Conservation (phyloP, 2,888 invertebrate species). For the Drosophila antonietae region DNA sequence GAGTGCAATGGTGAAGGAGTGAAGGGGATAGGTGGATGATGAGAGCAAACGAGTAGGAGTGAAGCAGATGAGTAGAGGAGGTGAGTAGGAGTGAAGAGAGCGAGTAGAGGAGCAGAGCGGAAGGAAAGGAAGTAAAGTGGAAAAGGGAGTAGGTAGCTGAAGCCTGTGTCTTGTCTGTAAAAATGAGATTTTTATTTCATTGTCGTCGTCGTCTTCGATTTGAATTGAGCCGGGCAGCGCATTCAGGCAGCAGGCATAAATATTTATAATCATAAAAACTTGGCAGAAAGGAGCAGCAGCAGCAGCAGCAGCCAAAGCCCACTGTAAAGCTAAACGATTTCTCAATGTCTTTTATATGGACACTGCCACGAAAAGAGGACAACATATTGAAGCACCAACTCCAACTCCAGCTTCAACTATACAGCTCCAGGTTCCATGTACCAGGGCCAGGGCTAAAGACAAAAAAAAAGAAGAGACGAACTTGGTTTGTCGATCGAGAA, state of each 20-base stretch:
- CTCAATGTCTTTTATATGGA: constrained; percentile 80
- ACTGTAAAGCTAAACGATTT: constrained; percentile 79
- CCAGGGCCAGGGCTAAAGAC: constrained; percentile 22
- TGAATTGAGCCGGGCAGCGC: constrained; percentile 54
- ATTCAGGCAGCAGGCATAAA: constrained; percentile 65
- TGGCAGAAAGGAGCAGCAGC: constrained; percentile 58
- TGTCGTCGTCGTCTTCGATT: constrained; percentile 54
- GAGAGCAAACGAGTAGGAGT: neutral
- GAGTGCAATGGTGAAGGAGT: neutral
- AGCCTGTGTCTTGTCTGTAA: constrained; percentile 46
- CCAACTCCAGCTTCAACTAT: constrained; percentile 1
- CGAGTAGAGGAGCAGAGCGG: neutral
- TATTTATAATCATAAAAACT: constrained; percentile 78
- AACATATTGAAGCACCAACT: constrained; percentile 1
- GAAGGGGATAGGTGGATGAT: too few relatives aligned
- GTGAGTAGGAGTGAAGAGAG: neutral
- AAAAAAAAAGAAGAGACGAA: constrained; percentile 55
- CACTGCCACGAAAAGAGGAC: constrained; percentile 11
- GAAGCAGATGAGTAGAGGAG: neutral
- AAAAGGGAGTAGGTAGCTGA: constrained; percentile 9
- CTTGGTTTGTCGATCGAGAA: constrained; percentile 63
- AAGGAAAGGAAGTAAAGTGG: neutral
- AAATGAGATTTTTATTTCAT: constrained; percentile 75
- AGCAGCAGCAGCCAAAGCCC: constrained; percentile 38
- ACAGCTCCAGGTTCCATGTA: neutral